Evolutionary conservation across 2,113 vertebrate genomes (phyloP), one percentile per base, ranked within the genome.

Genomic region (Rhegmatorhina hoffmannsi): DNA sequence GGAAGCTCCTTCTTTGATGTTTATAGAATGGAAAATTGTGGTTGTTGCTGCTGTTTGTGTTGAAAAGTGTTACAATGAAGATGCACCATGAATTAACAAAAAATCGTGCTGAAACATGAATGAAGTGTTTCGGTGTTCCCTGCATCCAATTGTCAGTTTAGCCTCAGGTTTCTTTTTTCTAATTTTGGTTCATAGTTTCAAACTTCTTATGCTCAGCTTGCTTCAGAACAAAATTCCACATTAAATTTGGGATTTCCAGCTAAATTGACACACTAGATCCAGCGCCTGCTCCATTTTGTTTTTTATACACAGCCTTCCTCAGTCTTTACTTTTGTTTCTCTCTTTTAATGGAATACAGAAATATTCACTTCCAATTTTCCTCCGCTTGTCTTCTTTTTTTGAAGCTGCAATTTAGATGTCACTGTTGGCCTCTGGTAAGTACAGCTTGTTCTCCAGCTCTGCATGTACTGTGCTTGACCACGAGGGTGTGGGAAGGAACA

Each of bases 1-100:
- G 76, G 60, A 63, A 94, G 69, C n/a, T 87, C 69, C 38, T 1
- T 0, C 46, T 94, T 91, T 92, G 84, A 87, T 68, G 78, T 74
- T 84, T 89, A 31, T 20, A 52, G 64, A 94, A 84, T 84, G 75
- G 82, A 90, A 92, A 60, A 38, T 55, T 94, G 82, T 84, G 76
- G 86, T 64, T 55, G 31, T 52, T 70, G 55, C 69, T 69, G 75
- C 76, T 90, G 50, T 52, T 83, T 68, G 60, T 89, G 86, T 63
- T 96, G 95, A 91, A 81, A 95, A 92, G 89, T 13, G 15, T 28
- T 78, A 84, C 80, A 92, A 89, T 68, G 73, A 89, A 94, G 80
- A 94, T 25, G 44, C 56, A 89, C 10, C 52, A 49, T 6, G 11
- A 93, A 91, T 72, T 84, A 93, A 81, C 43, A 86, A 78, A 86